Evolutionary conservation across 2,113 vertebrate genomes (phyloP).

Genomic region (Gopherus flavomarginatus): DNA sequence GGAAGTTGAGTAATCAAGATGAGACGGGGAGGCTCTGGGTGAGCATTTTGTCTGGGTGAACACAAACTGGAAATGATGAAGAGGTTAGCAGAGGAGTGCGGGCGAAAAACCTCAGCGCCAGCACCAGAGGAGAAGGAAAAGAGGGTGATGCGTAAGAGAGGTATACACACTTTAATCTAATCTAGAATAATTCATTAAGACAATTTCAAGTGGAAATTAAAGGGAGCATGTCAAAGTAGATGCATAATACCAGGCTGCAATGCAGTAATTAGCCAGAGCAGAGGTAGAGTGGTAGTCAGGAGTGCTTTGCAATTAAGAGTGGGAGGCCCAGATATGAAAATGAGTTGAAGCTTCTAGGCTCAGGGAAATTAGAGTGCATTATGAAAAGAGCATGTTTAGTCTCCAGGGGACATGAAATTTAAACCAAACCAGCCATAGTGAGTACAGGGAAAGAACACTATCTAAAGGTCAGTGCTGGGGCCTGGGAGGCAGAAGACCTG

Average conservation of each 20-base stretch:
- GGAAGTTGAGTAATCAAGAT: not conserved
- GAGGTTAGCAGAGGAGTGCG: not conserved
- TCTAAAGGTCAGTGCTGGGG: constrained; percentile 24
- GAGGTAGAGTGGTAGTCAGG: constrained; percentile 66
- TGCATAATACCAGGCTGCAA: constrained; percentile 51
- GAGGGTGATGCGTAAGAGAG: not conserved
- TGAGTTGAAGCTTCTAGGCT: constrained; percentile 64
- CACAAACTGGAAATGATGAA: not conserved
- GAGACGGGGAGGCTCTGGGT: not conserved
- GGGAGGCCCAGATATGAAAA: constrained; percentile 72
- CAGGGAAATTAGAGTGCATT: constrained; percentile 59
- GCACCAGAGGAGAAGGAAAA: not conserved
- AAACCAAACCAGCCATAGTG: constrained; percentile 44
- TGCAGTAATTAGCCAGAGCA: constrained; percentile 54
- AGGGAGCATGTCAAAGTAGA: constrained; percentile 56
- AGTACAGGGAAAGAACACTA: constrained; percentile 43
- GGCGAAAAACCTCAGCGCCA: not conserved
- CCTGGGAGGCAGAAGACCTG: not conserved
- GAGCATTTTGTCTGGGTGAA: not conserved
- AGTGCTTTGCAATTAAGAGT: constrained; percentile 54
- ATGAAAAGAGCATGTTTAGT: constrained; percentile 53
- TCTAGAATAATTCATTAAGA: constrained; percentile 26
- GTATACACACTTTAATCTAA: not conserved
- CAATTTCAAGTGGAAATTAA: constrained; percentile 56
- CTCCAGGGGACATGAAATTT: constrained; percentile 30